phyloP scores from a whole-genome alignment of 2,113 vertebrate species.

The Hydropotes inermis region DNA sequence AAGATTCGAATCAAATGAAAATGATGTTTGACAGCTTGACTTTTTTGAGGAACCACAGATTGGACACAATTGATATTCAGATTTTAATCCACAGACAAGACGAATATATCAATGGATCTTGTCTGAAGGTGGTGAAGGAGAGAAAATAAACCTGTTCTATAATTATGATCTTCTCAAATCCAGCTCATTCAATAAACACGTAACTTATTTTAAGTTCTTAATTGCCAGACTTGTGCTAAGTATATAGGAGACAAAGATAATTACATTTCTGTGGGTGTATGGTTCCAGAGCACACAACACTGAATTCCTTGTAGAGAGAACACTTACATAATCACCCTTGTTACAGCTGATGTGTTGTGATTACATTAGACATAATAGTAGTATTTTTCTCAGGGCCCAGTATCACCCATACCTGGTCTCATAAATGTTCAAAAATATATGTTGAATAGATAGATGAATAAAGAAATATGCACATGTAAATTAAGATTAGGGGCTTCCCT shows the following conservation, averaged over 20 bases:
- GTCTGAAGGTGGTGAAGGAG: neutral
- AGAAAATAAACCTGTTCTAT: neutral
- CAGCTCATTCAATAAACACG: neutral
- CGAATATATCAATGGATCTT: neutral
- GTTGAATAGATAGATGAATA: neutral
- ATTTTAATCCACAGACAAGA: neutral
- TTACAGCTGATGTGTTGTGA: neutral
- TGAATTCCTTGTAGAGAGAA: neutral
- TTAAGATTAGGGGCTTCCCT: neutral
- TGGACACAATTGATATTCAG: neutral
- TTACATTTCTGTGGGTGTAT: neutral
- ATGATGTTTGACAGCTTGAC: neutral
- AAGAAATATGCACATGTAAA: neutral
- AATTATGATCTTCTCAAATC: neutral
- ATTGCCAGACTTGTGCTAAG: neutral
- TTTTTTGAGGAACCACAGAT: neutral
- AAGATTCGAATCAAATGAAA: neutral
- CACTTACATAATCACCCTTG: neutral
- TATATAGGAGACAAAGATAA: neutral
- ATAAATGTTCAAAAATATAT: neutral
- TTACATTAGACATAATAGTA: neutral
- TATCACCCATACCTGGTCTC: neutral
- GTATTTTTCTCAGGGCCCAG: neutral
- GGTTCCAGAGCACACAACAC: neutral
- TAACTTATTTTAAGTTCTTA: neutral